Percentiles rank a stretch among this genome's conserved stretches.
These are phyloP conservation scores for Argyra leucocephala DNA, from an alignment of 2,888 invertebrate species.

Conservation along the genomic window DNA sequence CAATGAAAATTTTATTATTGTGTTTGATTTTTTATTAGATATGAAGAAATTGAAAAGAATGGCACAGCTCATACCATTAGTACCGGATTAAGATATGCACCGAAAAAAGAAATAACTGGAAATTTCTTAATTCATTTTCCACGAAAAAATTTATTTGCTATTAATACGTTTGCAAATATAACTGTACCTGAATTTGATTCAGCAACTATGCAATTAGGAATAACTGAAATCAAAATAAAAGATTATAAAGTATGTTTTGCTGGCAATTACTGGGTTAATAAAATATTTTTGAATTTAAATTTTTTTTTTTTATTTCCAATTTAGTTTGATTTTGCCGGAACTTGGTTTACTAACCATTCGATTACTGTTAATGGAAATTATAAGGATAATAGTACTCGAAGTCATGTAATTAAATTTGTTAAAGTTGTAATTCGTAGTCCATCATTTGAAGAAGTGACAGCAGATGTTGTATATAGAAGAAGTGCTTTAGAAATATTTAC, in stretches of 20 bases:
- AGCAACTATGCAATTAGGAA: slow-evolving; percentile 53
- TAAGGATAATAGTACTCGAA: slow-evolving; percentile 60
- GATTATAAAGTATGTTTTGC: slow-evolving; percentile 32
- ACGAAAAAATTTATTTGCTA: slow-evolving; percentile 53
- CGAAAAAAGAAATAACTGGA: slow-evolving; percentile 51
- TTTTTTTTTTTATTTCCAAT: neutral
- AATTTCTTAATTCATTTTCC: slow-evolving; percentile 54
- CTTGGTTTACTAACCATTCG: slow-evolving; percentile 66
- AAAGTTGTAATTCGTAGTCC: slow-evolving; percentile 64
- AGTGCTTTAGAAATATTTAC: slow-evolving; percentile 59
- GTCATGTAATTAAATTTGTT: slow-evolving; percentile 56
- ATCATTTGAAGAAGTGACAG: slow-evolving; percentile 59
- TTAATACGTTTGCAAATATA: slow-evolving; percentile 63
- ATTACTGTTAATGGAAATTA: slow-evolving; percentile 61
- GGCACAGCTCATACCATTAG: slow-evolving; percentile 49
- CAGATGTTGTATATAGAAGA: slow-evolving; percentile 57
- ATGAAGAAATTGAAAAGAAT: slow-evolving; percentile 42
- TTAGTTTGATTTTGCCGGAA: slow-evolving; percentile 62
- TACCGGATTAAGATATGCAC: slow-evolving; percentile 49
- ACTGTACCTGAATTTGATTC: slow-evolving; percentile 66
- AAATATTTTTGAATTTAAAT: neutral
- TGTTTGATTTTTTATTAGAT: slow-evolving; percentile 27
- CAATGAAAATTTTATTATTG: neutral
- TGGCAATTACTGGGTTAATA: neutral
- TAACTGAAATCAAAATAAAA: slow-evolving; percentile 57